Evolutionary conservation across 2,797 vertebrate genomes (phyloP), one percentile per base, ranked within the genome.

Genomic region (Phalloptychus januarius): DNA sequence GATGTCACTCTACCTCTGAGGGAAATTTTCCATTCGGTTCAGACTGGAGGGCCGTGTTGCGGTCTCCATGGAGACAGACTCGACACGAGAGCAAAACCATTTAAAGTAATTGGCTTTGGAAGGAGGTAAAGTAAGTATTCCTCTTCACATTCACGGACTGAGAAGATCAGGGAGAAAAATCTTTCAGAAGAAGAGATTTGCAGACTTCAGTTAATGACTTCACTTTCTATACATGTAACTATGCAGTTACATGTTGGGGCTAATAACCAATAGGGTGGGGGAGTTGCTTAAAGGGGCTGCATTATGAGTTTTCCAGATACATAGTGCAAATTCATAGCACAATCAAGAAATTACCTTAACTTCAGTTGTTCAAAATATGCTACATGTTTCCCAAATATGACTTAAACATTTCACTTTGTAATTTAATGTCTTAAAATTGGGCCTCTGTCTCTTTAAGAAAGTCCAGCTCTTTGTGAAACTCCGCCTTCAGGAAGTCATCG

Each of bases 31-130:
- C 10, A 1, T 63, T 75, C 36, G 5, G 61, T 71, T 61, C 77
- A 56, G 81, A 78, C 82, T 80, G 79, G 42, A 79, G 40, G 81
- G 72, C 72, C 77, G 79, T 70, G 36, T 74, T 72, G 36, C 75
- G 0, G 61, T 92, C 77, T 79, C 85, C 89, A 86, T 86, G 73
- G 85, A 87, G 84, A 91, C 80, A 42, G 67, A 79, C 28, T 6
- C 74, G 85, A 80, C 74, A 79, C 5, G 13, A 70, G 48, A 71
- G 36, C 42, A 73, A 72, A 71, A 74, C 63, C n/a, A 18, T 78
- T 79, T 25, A n/a, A 63, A 50, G 46, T 86, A 87, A 90, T 45
- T 82, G 81, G 81, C 74, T 84, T 12, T 7, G 20, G 36, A 79
- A 71, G 50, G 56, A 74, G 69, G 7, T 8, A 44, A 23, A 70